Evolutionary conservation across 1,140 invertebrate genomes (phyloP).

Genomic region (Heliconius eleuchia): DNA sequence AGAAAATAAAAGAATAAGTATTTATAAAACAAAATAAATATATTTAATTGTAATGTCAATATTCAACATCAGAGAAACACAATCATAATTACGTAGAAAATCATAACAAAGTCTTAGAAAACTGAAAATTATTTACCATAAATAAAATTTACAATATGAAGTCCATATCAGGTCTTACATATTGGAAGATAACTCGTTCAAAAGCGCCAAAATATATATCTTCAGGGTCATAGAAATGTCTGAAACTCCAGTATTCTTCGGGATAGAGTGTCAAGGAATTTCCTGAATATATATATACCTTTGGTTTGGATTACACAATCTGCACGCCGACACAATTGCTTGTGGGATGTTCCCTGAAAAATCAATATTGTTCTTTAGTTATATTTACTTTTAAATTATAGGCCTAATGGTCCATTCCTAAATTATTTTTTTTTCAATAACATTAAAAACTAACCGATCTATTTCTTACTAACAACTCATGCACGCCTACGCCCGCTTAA

Average conservation of each 20-base stretch:
- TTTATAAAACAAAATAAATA: too few relatives aligned
- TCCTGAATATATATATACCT: slow-evolving; percentile 4
- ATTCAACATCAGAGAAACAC: too few relatives aligned
- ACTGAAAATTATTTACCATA: not conserved
- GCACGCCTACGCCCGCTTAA: too few relatives aligned
- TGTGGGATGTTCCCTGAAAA: slow-evolving; percentile 17
- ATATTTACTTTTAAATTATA: not conserved
- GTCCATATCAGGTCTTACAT: slow-evolving; percentile 1
- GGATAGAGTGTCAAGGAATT: slow-evolving; percentile 17
- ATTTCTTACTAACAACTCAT: too few relatives aligned
- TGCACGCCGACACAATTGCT: slow-evolving; percentile 8
- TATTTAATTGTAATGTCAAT: too few relatives aligned
- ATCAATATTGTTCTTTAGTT: not conserved
- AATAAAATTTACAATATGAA: not conserved
- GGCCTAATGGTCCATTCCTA: too few relatives aligned
- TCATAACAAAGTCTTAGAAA: not conserved
- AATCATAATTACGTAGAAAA: too few relatives aligned
- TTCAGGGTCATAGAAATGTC: slow-evolving; percentile 31
- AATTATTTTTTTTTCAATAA: too few relatives aligned
- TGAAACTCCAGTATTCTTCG: slow-evolving; percentile 28
- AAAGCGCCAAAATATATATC: slow-evolving; percentile 34
- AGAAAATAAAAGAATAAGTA: too few relatives aligned
- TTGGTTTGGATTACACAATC: slow-evolving; percentile 16
- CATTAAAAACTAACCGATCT: too few relatives aligned
- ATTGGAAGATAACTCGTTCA: slow-evolving; percentile 31